A percentile compares a stretch with the other conserved stretches of the same genome.
Conservation (phyloP, 2,888 invertebrate genomes). For the Branchipolynoe longqiensis region DNA sequence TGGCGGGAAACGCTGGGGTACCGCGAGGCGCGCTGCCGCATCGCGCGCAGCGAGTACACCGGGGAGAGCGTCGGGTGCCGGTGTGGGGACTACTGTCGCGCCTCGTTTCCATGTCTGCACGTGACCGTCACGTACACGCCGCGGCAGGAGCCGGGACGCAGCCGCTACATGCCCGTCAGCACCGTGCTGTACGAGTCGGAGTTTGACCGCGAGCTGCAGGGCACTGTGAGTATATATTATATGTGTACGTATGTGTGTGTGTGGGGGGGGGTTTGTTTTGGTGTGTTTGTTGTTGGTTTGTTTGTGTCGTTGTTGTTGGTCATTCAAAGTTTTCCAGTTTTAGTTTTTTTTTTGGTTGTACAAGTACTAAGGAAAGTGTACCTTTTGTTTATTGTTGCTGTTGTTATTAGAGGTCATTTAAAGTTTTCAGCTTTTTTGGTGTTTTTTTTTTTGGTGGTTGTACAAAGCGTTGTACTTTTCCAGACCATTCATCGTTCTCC, state of each 20-base stretch:
- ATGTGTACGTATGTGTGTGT: too few species aligned
- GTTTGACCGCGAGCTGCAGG: constrained; percentile 10
- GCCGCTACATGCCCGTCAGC: constrained; percentile 14
- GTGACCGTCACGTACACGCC: constrained; percentile 37
- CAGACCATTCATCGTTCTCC: too few species aligned
- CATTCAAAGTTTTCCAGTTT: background rate
- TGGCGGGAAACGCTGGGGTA: constrained; percentile 38
- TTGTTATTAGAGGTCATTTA: too few species aligned
- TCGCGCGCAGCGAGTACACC: constrained; percentile 12
- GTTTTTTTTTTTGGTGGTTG: too few species aligned
- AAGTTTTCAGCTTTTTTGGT: too few species aligned
- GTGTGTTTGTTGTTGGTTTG: too few species aligned
- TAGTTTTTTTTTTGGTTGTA: background rate
- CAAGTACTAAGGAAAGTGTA: too few species aligned
- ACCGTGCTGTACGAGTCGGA: constrained; percentile 50
- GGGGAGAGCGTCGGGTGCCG: constrained; percentile 25
- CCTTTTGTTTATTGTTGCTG: too few species aligned
- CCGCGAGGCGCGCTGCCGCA: background rate
- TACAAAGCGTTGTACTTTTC: too few species aligned
- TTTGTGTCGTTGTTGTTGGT: too few species aligned
- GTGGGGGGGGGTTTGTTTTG: too few species aligned
- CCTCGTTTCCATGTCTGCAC: constrained; percentile 18
- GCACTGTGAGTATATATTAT: constrained; percentile 6
- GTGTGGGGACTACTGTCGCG: constrained; percentile 48
- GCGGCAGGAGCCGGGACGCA: constrained; percentile 2